Evolutionary conservation across 1,140 invertebrate genomes (phyloP).

Genomic region (Galleria mellonella): DNA sequence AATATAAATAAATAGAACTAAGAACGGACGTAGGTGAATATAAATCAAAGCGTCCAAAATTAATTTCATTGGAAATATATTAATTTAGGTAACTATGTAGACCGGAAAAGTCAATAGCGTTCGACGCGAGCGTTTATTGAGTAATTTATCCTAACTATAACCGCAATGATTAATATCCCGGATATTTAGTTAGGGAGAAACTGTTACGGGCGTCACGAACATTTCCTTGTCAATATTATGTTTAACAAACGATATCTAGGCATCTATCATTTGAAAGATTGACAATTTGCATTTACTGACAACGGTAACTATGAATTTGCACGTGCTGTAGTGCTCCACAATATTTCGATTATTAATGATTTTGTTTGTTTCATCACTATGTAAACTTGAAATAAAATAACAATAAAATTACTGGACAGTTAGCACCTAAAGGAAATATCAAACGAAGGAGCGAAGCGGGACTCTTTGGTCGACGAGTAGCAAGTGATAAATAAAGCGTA

Average conservation of each 20-base stretch:
- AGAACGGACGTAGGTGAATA: conserved; percentile 13
- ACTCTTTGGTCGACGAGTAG: conserved; percentile 45
- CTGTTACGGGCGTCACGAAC: conserved; percentile 13
- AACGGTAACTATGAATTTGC: too few species aligned
- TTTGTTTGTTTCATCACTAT: too few species aligned
- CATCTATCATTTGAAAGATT: conserved; percentile 8
- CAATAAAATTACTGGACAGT: too few species aligned
- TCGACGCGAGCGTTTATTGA: conserved; percentile 48
- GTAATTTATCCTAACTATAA: conserved; percentile 60
- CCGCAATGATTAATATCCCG: conserved; percentile 68
- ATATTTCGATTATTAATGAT: too few species aligned
- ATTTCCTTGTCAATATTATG: conserved; percentile 14
- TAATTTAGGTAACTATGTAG: conserved; percentile 43
- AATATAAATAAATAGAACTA: not conserved
- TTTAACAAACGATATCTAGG: conserved; percentile 1
- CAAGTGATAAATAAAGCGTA: conserved; percentile 73
- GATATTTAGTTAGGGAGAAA: conserved; percentile 54
- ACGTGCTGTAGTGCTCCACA: too few species aligned
- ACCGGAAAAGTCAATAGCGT: conserved; percentile 59
- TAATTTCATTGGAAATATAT: conserved; percentile 41
- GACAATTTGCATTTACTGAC: not conserved
- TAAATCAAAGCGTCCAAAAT: conserved; percentile 26
- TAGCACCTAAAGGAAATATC: conserved; percentile 4
- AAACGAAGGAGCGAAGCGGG: conserved; percentile 16
- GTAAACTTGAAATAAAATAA: too few species aligned